phyloP scores from a whole-genome alignment of 1,140 invertebrate genomes.

The Procambarus virginalis region DNA sequence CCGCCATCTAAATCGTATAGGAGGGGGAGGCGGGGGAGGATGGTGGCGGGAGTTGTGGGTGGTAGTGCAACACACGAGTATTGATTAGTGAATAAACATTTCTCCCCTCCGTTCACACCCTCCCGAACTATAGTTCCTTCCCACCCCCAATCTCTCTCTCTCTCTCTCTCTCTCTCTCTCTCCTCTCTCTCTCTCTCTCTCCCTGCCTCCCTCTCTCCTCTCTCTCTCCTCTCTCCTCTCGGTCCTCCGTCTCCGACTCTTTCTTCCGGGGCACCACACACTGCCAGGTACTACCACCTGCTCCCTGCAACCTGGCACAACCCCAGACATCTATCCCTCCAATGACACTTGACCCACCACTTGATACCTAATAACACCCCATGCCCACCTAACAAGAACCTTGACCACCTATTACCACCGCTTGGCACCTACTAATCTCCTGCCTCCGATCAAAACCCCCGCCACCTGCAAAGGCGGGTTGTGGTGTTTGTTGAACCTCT shows the following conservation, averaged over 20 bases:
- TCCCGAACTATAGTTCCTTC: not conserved
- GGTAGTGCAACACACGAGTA: slow-evolving; percentile 3
- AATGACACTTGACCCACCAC: not conserved
- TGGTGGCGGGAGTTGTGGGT: not conserved
- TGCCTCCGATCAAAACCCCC: slow-evolving; percentile 3
- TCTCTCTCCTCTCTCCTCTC: too few relatives aligned
- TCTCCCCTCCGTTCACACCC: slow-evolving; percentile 23
- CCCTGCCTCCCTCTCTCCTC: too few relatives aligned
- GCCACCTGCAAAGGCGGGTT: too few relatives aligned
- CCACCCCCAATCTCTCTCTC: not conserved
- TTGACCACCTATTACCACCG: not conserved
- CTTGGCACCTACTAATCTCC: not conserved
- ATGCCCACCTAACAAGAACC: not conserved
- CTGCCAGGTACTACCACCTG: too few relatives aligned
- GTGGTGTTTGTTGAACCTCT: too few relatives aligned
- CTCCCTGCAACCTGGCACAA: too few relatives aligned
- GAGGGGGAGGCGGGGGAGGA: not conserved
- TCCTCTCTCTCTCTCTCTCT: too few relatives aligned
- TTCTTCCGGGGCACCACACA: too few relatives aligned
- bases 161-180: not conserved
- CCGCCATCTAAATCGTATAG: not conserved
- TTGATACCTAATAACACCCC: too few relatives aligned
- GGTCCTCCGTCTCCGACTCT: too few relatives aligned
- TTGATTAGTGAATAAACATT: slow-evolving; percentile 31
- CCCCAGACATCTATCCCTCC: not conserved